These are phyloP conservation scores for Apodemus speciosus DNA, from an alignment of 2,113 vertebrate species.

Conservation along the genomic window DNA sequence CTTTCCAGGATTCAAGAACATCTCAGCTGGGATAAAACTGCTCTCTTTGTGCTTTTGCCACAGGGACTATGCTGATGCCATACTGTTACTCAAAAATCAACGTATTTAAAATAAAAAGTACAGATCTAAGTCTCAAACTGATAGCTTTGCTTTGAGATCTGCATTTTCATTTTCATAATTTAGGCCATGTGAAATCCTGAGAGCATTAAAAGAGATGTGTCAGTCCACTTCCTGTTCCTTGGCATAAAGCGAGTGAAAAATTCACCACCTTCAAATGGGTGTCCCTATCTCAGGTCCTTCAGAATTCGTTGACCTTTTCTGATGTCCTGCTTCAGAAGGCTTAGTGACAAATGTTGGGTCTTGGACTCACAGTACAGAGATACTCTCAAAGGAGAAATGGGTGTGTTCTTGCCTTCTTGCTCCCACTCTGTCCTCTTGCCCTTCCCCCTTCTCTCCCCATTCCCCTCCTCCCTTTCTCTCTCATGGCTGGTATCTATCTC, in stretches of 20 bases:
- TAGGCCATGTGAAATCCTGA: slow-evolving; percentile 6
- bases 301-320: not conserved
- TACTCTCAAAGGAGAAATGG: not conserved
- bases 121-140: not conserved
- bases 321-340: not conserved
- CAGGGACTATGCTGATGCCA: not conserved
- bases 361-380: not conserved
- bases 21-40: not conserved
- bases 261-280: not conserved
- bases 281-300: not conserved
- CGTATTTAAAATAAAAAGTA: not conserved
- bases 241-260: not conserved
- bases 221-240: not conserved
- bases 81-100: not conserved
- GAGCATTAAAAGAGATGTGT: not conserved
- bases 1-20: slow-evolving; percentile 28
- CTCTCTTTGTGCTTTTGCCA: not conserved
- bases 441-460: too few species aligned
- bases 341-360: not conserved
- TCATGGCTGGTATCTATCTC: too few species aligned
- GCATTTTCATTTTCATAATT: slow-evolving; percentile 39
- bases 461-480: too few species aligned
- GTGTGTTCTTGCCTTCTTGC: too few species aligned
- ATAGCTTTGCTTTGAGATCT: not conserved
- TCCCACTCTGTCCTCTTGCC: too few species aligned